Conservation (phyloP, 2,797 vertebrate species). For the Eremophila alpestris region DNA sequence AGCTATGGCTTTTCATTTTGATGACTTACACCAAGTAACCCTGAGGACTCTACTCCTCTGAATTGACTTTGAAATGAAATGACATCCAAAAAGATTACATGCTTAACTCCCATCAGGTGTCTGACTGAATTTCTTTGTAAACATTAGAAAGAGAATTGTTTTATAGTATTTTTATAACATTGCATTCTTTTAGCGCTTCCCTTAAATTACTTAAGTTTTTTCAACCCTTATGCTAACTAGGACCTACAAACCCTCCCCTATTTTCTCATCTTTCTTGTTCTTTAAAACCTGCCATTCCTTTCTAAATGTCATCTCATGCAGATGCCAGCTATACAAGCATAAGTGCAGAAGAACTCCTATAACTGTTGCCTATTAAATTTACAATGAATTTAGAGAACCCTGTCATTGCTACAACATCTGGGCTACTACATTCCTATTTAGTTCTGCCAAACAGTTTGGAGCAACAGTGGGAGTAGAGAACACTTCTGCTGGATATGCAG, state of each 20-base stretch:
- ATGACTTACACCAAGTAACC: neutral
- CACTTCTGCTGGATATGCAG: neutral
- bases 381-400: slow-evolving; percentile 14
- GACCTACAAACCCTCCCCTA: neutral
- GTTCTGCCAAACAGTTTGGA: slow-evolving; percentile 24
- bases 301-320: neutral
- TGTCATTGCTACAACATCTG: slow-evolving; percentile 26
- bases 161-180: neutral
- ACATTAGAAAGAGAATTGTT: neutral
- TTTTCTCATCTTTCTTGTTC: neutral
- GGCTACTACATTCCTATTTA: neutral
- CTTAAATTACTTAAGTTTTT: neutral
- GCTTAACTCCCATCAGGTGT: neutral
- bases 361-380: neutral
- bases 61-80: neutral
- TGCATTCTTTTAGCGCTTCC: neutral
- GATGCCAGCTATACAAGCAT: neutral
- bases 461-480: neutral
- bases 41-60: neutral
- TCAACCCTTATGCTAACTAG: neutral
- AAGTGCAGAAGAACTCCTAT: neutral
- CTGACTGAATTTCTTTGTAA: neutral
- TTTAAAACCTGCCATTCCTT: neutral
- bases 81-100: neutral
- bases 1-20: neutral